Evolutionary conservation across 92 coral and sea anemone species (phyloP).

Genomic region (Parazoanthus darwini): DNA sequence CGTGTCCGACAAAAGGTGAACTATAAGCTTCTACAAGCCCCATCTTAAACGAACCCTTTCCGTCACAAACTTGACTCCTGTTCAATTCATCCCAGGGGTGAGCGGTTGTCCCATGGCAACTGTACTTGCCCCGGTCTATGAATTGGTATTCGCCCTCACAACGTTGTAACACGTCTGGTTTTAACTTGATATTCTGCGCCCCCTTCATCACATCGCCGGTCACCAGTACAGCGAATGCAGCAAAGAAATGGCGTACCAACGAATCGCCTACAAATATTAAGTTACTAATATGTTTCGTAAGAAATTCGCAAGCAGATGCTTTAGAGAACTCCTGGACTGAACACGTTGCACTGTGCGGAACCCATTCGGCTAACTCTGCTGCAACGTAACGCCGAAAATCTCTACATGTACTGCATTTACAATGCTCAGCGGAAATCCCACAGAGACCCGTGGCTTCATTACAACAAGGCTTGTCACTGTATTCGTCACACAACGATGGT

Average conservation of each 20-base stretch:
- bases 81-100: constrained; percentile 54
- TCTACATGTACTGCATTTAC: constrained; percentile 54
- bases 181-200: constrained; percentile 37
- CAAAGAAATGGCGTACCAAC: constrained; percentile 64
- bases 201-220: constrained; percentile 57
- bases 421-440: constrained; percentile 55
- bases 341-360: constrained; percentile 42
- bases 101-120: constrained; percentile 51
- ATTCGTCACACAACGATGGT: constrained; percentile 57
- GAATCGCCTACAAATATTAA: constrained; percentile 75
- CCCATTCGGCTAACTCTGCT: constrained; percentile 68
- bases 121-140: constrained; percentile 61
- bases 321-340: constrained; percentile 40
- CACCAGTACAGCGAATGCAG: constrained; percentile 53
- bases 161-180: constrained; percentile 15
- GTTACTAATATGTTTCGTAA: constrained; percentile 45
- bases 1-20: constrained; percentile 20
- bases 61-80: constrained; percentile 53
- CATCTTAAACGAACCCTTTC: constrained; percentile 48
- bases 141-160: constrained; percentile 77
- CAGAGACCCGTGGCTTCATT: constrained; percentile 62
- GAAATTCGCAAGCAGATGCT: constrained; percentile 33
- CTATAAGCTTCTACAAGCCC: constrained; percentile 59
- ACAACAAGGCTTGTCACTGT: constrained; percentile 63
- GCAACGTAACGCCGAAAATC: constrained; percentile 60